Evolutionary conservation across 2,888 invertebrate genomes (phyloP).

Genomic region (Eupithecia subumbrata): DNA sequence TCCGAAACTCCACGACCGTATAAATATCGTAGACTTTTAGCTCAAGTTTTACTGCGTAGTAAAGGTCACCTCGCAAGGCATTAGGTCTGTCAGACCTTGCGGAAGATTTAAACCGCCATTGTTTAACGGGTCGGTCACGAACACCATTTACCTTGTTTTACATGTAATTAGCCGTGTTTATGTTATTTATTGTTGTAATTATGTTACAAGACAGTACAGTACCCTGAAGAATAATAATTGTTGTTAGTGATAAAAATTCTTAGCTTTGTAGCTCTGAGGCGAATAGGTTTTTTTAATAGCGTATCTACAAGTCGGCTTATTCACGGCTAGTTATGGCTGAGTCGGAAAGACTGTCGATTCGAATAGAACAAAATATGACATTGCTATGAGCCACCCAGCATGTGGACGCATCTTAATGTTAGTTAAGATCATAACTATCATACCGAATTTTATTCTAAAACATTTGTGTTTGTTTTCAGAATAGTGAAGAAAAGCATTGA

Average conservation of each 20-base stretch:
- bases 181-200: conserved; percentile 11
- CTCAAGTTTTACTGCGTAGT: conserved; percentile 32
- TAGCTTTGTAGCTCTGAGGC: background rate
- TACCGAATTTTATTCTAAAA: background rate
- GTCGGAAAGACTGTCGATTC: background rate
- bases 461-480: background rate
- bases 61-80: conserved; percentile 28
- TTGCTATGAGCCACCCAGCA: background rate
- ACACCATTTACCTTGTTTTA: conserved; percentile 18
- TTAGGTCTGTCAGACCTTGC: conserved; percentile 18
- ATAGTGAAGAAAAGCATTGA: background rate
- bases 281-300: background rate
- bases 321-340: background rate
- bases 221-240: background rate
- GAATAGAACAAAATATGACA: background rate
- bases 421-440: background rate
- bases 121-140: conserved; percentile 34
- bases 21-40: conserved; percentile 37
- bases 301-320: background rate
- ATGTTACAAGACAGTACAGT: background rate
- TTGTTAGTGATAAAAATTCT: background rate
- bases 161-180: conserved; percentile 22
- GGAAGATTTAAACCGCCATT: conserved; percentile 33
- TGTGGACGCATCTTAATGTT: background rate
- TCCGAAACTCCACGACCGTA: conserved; percentile 9